Evolutionary conservation across 2,797 vertebrate genomes (phyloP), one percentile per base, ranked within the genome.

Genomic region (Enteromius thamalakanensis): DNA sequence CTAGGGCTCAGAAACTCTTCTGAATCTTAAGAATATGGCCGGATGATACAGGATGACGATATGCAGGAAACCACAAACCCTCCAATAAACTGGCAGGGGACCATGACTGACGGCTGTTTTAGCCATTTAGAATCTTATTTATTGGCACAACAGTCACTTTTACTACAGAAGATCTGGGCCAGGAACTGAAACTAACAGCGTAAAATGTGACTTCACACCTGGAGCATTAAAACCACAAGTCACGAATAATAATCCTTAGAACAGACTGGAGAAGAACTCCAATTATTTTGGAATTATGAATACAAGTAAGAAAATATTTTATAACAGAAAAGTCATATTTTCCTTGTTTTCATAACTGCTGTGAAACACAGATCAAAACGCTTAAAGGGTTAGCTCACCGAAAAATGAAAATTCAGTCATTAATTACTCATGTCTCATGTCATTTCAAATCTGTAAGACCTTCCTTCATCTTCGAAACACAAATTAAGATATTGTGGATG

Each of bases 91-190:
- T 92, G 91, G 89, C 91, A 88, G 89, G 85, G 87, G 85, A 89
- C 87, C 88, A 89, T 92, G 89, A 92, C 88, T 90, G 91, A 92
- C 91, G 90, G 91, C 90, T 91, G 91, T 88, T 92, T 91, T 91
- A 91, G 78, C 87, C 88, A 91, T 92, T 91, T 85, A 87, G 85
- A 89, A 76, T 72, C 85, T 62, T 70, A 87, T 90, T 83, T 87
- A 88, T 85, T 91, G 88, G 90, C 84, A 88, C 83, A 82, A 87
- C 84, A 90, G 86, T 76, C 76, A 82, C 81, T 88, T 89, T 90
- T 86, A 90, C 86, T 85, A 81, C 86, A 87, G 90, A 89, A 82
- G 86, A 87, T 85, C 77, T 87, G 37, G 77, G 85, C 78, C 82
- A 80, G 83, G 83, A 85, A 70, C 70, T 69, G 65, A 87, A 89